Percentiles rank a stretch among this genome's conserved stretches.
These are phyloP conservation scores for Sminthurinus aureus DNA, from an alignment of 2,888 invertebrate species.

Conservation along the genomic window DNA sequence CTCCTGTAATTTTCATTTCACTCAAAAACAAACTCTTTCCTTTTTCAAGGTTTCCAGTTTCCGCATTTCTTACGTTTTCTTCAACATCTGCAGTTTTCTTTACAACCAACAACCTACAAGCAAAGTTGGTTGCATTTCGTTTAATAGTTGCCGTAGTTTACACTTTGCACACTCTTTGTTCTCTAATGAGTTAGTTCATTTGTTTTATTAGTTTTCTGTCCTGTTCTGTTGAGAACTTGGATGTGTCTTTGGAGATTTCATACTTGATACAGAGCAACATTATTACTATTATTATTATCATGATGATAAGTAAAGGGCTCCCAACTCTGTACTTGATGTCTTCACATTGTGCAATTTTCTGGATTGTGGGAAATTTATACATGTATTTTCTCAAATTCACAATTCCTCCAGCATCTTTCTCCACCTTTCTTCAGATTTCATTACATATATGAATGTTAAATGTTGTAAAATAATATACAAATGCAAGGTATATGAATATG, in stretches of 20 bases:
- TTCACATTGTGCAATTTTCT: constrained; percentile 14
- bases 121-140: too few species aligned
- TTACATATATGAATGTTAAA: too few species aligned
- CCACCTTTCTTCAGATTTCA: too few species aligned
- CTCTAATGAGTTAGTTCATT: constrained; percentile 33
- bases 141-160: neutral
- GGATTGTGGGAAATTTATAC: neutral
- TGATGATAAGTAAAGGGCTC: constrained; percentile 11
- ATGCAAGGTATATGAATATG: too few species aligned
- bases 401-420: too few species aligned
- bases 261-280: too few species aligned
- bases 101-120: too few species aligned
- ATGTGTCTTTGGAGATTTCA: constrained; percentile 34
- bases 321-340: neutral
- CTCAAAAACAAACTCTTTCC: neutral
- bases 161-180: constrained; percentile 17
- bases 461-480: too few species aligned
- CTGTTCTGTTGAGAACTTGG: constrained; percentile 16
- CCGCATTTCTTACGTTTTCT: neutral
- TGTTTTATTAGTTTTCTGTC: constrained; percentile 27
- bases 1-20: neutral
- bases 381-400: too few species aligned
- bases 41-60: neutral
- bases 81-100: neutral
- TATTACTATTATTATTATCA: too few species aligned